phyloP scores from a whole-genome alignment of 2,113 vertebrate genomes.

The Xenopus laevis region DNA sequence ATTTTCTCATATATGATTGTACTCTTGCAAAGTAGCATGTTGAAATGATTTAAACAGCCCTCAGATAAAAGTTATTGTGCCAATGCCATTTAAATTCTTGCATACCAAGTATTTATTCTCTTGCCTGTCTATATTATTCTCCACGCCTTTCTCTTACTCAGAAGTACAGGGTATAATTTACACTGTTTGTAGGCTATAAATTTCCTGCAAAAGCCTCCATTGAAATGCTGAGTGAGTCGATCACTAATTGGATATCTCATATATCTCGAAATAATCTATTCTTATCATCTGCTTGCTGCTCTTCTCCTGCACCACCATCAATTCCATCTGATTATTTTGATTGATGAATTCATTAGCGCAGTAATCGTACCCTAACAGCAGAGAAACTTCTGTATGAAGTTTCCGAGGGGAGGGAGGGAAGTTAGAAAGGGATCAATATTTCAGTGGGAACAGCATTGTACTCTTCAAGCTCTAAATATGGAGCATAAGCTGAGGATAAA shows the following conservation, averaged over 20 bases:
- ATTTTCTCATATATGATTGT: too few species aligned
- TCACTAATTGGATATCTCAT: constrained; percentile 50
- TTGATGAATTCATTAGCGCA: constrained; percentile 50
- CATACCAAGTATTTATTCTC: not conserved
- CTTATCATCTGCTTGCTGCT: constrained; percentile 51
- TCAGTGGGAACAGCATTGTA: constrained; percentile 2
- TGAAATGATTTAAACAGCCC: too few species aligned
- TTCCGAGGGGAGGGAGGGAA: constrained; percentile 43
- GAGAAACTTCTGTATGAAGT: constrained; percentile 43
- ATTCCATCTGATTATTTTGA: constrained; percentile 58
- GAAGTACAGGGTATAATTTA: constrained; percentile 42
- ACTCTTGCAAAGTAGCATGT: too few species aligned
- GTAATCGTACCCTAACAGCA: constrained; percentile 38
- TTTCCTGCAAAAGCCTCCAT: constrained; percentile 48
- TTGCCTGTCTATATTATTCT: constrained; percentile 7
- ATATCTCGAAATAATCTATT: constrained; percentile 56
- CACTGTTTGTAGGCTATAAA: constrained; percentile 41
- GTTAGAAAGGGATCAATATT: constrained; percentile 24
- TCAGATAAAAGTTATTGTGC: too few species aligned
- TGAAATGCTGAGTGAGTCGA: constrained; percentile 52
- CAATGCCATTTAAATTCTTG: too few species aligned
- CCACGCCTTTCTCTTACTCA: constrained; percentile 25
- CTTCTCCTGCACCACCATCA: constrained; percentile 39
- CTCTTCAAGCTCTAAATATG: constrained; percentile 6
- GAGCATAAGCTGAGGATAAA: not conserved